Conservation (phyloP, 2,888 invertebrate species). For the Hemistola chrysoprasaria region DNA sequence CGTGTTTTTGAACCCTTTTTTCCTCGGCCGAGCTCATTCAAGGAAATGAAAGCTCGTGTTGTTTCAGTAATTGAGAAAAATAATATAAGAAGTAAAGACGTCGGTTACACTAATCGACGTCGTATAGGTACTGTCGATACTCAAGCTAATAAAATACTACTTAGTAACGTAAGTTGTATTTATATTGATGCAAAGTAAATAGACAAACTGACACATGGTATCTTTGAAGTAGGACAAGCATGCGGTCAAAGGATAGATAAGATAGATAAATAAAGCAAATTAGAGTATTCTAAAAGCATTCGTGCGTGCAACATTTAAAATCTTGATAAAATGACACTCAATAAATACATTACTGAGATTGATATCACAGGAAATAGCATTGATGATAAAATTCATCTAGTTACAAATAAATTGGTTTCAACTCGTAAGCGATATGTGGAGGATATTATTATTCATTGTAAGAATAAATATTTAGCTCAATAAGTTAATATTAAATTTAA, state of each 20-base stretch:
- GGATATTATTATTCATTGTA: too few species aligned
- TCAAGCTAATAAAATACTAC: conserved; percentile 29
- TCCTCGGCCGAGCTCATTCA: conserved; percentile 50
- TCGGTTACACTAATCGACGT: too few species aligned
- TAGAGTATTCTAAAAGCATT: conserved; percentile 48
- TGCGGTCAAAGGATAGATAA: conserved; percentile 56
- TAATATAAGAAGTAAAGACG: conserved; percentile 5
- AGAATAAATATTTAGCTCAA: too few species aligned
- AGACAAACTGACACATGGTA: conserved; percentile 18
- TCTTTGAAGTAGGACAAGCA: conserved; percentile 26
- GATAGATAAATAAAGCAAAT: conserved; percentile 48
- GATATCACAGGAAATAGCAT: conserved; percentile 39
- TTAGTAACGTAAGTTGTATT: conserved; percentile 21
- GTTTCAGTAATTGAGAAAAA: neutral
- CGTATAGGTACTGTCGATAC: too few species aligned
- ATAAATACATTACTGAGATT: conserved; percentile 38
- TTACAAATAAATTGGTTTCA: conserved; percentile 1
- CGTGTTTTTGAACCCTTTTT: conserved; percentile 47
- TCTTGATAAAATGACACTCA: conserved; percentile 49
- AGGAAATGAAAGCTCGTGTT: conserved; percentile 7
- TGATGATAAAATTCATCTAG: conserved; percentile 18
- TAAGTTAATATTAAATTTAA: too few species aligned
- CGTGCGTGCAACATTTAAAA: conserved; percentile 46
- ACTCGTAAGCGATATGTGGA: too few species aligned
- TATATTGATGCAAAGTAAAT: conserved; percentile 11